phyloP scores from a whole-genome alignment of 2,888 invertebrate genomes.

The Tenthredo scrophulariae region DNA sequence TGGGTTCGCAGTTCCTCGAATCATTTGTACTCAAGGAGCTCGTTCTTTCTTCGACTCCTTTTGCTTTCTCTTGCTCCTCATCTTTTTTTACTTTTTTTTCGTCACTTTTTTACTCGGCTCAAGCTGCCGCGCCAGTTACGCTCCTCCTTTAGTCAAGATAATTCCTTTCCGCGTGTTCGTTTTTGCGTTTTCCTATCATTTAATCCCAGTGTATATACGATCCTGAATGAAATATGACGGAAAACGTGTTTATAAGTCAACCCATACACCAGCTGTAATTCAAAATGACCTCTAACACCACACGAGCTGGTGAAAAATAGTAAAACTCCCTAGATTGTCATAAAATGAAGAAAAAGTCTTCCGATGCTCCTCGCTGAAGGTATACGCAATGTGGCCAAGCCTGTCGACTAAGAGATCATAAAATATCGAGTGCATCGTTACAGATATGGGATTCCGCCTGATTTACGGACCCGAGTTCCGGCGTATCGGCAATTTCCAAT shows the following conservation, averaged over 20 bases:
- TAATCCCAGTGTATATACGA: background rate
- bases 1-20: conserved; percentile 72
- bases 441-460: background rate
- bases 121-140: conserved; percentile 1
- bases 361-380: no score
- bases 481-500: conserved; percentile 16
- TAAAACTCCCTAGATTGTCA: background rate
- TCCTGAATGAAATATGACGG: background rate
- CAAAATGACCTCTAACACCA: background rate
- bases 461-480: background rate
- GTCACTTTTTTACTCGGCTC: conserved; percentile 43
- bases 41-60: conserved; percentile 38
- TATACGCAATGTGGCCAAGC: background rate
- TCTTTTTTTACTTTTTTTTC: conserved; percentile 37
- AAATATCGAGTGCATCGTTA: background rate
- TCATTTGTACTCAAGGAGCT: conserved; percentile 68
- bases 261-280: background rate
- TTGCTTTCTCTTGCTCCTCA: conserved; percentile 29
- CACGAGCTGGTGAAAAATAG: background rate
- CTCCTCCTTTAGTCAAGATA: background rate
- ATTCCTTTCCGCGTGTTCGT: conserved; percentile 42
- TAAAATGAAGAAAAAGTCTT: background rate
- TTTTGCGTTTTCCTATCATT: conserved; percentile 27
- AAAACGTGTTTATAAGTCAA: background rate
- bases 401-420: background rate